Base-by-base conservation (phyloP, 1,140 invertebrate genomes). In the Drosophila orosa region DNA sequence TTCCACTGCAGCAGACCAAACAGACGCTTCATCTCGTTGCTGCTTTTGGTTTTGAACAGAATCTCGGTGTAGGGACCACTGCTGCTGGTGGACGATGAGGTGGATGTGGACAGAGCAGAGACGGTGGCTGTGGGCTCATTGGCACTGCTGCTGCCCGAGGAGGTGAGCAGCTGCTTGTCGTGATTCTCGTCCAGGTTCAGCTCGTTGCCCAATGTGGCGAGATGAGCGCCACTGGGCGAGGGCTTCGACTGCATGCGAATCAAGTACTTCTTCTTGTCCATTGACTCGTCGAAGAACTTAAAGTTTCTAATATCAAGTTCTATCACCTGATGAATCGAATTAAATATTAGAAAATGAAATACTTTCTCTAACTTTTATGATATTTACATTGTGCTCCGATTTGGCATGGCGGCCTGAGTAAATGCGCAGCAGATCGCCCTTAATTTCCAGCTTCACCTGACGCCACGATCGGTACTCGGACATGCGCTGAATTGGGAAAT, bases 381-480 rank as follows among this genome's bases (percentile, higher is more conserved):
- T 2, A 48, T 66, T 77, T 69, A 89, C 91, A 92, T 91, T 92
- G 42, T 84, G 90, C 60, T 92, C 91, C 48, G 90, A 90, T 74
- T 92, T 92, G 44, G 59, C 60, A 72, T 81, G 87, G 13, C 91
- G 91, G 40, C 89, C 77, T 40, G 91, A 86, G 74, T 90, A 92
- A 56, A 92, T 92, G 66, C 82, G 90, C 74, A 92, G 52, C 59
- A 90, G 31, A 69, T 92, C 91, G 15, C 91, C 91, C 35, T 92
- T 90, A 27, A 92, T 90, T 54, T 92, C 91, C 52, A 92, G 80
- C 61, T 92, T 92, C 27, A 91, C 89, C 73, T 91, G 91, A 33
- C 90, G 86, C 91, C 91, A 92, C n/a, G 91, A 92, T 60, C 91
- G 91, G 69, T 90, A 92, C 39, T 92, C 91, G 44, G 91, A 90